Evolutionary conservation across 2,888 invertebrate species (phyloP).

Genomic region (Mythimna lalbum): DNA sequence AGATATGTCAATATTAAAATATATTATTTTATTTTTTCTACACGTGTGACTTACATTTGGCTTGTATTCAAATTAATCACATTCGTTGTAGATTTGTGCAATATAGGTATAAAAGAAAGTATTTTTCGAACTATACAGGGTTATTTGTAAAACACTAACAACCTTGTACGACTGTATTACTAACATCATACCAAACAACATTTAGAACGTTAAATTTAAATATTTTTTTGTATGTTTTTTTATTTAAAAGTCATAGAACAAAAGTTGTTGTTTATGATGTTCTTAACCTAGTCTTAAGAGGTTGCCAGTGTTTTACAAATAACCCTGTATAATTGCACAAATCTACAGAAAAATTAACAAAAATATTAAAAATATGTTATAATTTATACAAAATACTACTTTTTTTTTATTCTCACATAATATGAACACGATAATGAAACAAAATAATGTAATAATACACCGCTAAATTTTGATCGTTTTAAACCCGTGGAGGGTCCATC

Average conservation of each 20-base stretch:
- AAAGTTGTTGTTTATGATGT: no score
- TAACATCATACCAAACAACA: no score
- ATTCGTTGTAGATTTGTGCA: slow-evolving; percentile 15
- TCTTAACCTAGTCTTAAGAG: no score
- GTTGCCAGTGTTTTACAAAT: no score
- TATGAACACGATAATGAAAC: no score
- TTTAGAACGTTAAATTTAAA: no score
- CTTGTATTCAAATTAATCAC: slow-evolving; percentile 5
- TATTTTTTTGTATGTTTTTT: no score
- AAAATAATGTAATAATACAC: background rate
- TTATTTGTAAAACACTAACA: no score
- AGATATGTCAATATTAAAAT: slow-evolving; percentile 40
- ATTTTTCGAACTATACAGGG: background rate
- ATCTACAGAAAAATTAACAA: background rate
- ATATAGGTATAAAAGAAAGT: background rate
- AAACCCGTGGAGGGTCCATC: no score
- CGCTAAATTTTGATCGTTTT: no score
- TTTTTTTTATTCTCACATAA: slow-evolving; percentile 17
- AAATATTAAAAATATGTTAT: slow-evolving; percentile 2
- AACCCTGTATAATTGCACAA: slow-evolving; percentile 28
- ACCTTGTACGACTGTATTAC: no score
- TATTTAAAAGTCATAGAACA: no score
- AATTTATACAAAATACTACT: slow-evolving; percentile 20
- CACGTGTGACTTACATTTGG: slow-evolving; percentile 20
- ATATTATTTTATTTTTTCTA: slow-evolving; percentile 14